Evolutionary conservation across 2,888 invertebrate species (phyloP).

Genomic region (Machimus rusticus): DNA sequence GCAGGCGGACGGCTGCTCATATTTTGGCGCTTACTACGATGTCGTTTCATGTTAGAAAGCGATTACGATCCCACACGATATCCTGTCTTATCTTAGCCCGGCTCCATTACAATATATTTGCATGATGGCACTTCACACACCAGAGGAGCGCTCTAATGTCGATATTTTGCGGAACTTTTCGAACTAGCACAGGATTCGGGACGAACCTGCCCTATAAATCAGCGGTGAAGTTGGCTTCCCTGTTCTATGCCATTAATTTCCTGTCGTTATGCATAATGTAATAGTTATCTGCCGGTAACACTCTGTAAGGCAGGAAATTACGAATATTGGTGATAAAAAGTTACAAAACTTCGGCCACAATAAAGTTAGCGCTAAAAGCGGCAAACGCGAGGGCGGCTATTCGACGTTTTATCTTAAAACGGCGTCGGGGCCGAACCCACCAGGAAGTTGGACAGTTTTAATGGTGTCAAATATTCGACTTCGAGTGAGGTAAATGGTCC

Average conservation of each 20-base stretch:
- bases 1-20: neutral
- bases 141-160: neutral
- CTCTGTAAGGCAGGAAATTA: conserved; percentile 41
- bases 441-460: conserved; percentile 33
- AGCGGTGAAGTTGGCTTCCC: neutral
- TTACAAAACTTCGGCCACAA: conserved; percentile 32
- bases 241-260: conserved; percentile 46
- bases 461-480: conserved; percentile 19
- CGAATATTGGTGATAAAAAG: conserved; percentile 44
- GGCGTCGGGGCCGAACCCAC: neutral
- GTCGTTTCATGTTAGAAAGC: neutral
- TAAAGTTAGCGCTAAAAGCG: conserved; percentile 31
- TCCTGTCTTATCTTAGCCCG: neutral
- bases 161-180: conserved; percentile 15
- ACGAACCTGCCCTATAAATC: conserved; percentile 2
- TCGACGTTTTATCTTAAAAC: conserved; percentile 17
- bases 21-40: neutral
- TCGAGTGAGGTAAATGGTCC: conserved; percentile 14
- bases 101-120: conserved; percentile 3
- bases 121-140: neutral
- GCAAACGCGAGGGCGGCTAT: neutral
- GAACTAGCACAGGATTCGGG: neutral
- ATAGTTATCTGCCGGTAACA: conserved; percentile 48
- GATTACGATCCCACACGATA: conserved; percentile 8
- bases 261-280: conserved; percentile 48